Conservation (phyloP, 1,140 invertebrate genomes). For the Thaumatotibia leucotreta region DNA sequence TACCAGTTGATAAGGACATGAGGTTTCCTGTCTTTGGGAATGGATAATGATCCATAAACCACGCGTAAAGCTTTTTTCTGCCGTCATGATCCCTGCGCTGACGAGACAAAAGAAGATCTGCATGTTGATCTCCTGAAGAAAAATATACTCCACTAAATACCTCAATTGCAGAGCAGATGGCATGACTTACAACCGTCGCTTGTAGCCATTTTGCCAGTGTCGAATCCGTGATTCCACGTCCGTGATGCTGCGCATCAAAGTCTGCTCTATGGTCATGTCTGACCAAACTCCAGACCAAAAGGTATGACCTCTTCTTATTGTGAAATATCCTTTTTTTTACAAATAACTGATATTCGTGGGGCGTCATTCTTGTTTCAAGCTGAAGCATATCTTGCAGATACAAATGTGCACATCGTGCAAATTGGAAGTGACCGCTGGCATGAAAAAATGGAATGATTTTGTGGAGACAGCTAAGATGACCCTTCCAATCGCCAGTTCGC, state of each 20-base stretch:
- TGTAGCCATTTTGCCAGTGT: neutral
- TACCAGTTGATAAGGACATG: slow-evolving; percentile 27
- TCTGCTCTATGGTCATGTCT: slow-evolving; percentile 55
- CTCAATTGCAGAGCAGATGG: too few relatives aligned
- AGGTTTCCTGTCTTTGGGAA: slow-evolving; percentile 20
- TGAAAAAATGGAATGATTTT: slow-evolving; percentile 60
- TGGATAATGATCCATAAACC: slow-evolving; percentile 17
- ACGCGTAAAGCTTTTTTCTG: slow-evolving; percentile 21
- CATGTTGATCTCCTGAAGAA: too few relatives aligned
- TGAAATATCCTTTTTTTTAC: slow-evolving; percentile 4
- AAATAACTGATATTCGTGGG: neutral
- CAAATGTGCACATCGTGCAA: slow-evolving; percentile 45
- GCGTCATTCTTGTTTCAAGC: neutral
- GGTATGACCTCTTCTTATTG: neutral
- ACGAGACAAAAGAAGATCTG: too few relatives aligned
- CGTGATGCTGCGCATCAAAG: slow-evolving; percentile 22
- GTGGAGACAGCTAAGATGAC: slow-evolving; percentile 29
- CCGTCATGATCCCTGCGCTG: slow-evolving; percentile 13
- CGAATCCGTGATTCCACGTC: neutral
- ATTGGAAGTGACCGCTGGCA: slow-evolving; percentile 47
- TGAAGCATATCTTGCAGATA: slow-evolving; percentile 41
- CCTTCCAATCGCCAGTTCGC: neutral
- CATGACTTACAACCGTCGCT: neutral
- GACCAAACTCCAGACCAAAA: slow-evolving; percentile 55
- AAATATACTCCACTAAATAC: too few relatives aligned